Conservation (phyloP, 2,888 invertebrate species). For the Tachina grossa region DNA sequence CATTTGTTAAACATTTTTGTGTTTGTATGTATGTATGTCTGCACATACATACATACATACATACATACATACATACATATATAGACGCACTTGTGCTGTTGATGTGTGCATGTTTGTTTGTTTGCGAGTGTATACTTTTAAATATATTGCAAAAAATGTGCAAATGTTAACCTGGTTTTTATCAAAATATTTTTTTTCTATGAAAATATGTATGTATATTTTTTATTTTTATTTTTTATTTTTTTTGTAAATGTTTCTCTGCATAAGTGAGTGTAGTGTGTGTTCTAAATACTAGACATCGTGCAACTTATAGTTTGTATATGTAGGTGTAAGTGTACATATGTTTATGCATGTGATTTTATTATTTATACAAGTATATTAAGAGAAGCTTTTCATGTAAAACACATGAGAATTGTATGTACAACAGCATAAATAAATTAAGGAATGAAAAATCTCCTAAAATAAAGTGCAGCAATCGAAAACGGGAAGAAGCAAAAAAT, state of each 20-base stretch:
- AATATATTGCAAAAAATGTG: slow-evolving; percentile 52
- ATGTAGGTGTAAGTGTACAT: neutral
- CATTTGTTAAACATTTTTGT: slow-evolving; percentile 9
- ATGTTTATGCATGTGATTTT: neutral
- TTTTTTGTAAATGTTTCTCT: slow-evolving; percentile 13
- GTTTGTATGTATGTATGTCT: neutral
- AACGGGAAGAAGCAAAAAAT: neutral
- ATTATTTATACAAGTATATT: slow-evolving; percentile 16
- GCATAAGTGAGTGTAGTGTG: slow-evolving; percentile 25
- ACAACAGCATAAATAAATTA: slow-evolving; percentile 1
- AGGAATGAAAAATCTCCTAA: slow-evolving; percentile 8
- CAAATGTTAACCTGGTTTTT: slow-evolving; percentile 69
- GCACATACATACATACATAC: neutral
- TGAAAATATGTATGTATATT: neutral
- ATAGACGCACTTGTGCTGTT: neutral
- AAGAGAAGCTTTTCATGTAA: slow-evolving; percentile 23
- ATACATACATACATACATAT: neutral
- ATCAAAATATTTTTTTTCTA: slow-evolving; percentile 53
- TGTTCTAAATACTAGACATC: slow-evolving; percentile 14
- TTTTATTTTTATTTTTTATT: too few relatives aligned
- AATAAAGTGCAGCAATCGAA: neutral
- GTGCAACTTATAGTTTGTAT: neutral
- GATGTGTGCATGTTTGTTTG: neutral
- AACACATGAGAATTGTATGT: slow-evolving; percentile 8
- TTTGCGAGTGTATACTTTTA: slow-evolving; percentile 8